Percentiles rank a stretch among this genome's conserved stretches.
phyloP scores from a whole-genome alignment of 2,797 vertebrate species.

The Cebuella pygmaea region DNA sequence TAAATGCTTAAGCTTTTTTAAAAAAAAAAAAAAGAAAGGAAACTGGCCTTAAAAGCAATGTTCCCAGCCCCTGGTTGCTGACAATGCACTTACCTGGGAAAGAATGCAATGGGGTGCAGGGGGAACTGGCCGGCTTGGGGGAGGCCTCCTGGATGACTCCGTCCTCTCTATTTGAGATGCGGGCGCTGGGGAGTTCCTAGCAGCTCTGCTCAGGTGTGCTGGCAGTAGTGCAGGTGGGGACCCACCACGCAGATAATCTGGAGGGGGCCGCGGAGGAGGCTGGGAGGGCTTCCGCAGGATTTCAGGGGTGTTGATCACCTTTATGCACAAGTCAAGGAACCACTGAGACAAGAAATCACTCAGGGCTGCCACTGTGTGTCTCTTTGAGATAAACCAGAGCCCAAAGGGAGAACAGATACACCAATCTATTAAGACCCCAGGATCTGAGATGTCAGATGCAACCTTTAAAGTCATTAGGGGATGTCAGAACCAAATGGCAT shows the following conservation, averaged over 20 bases:
- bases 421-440: neutral
- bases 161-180: neutral
- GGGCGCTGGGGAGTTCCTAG: neutral
- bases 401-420: neutral
- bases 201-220: neutral
- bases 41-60: neutral
- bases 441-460: neutral
- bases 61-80: neutral
- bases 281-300: constrained; percentile 74
- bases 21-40: too few relatives aligned
- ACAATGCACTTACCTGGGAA: constrained; percentile 84
- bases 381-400: neutral
- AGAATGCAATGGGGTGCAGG: constrained; percentile 88
- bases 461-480: neutral
- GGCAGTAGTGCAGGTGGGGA: constrained; percentile 21
- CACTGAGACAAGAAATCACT: neutral
- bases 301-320: constrained; percentile 82
- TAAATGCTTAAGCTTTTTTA: too few relatives aligned
- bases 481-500: neutral
- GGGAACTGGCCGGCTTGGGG: constrained; percentile 93
- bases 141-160: constrained; percentile 82
- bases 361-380: neutral
- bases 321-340: neutral
- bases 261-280: constrained; percentile 78
- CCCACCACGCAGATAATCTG: constrained; percentile 34